phyloP scores from a whole-genome alignment of 2,113 vertebrate genomes.

The Corydoras sp. region DNA sequence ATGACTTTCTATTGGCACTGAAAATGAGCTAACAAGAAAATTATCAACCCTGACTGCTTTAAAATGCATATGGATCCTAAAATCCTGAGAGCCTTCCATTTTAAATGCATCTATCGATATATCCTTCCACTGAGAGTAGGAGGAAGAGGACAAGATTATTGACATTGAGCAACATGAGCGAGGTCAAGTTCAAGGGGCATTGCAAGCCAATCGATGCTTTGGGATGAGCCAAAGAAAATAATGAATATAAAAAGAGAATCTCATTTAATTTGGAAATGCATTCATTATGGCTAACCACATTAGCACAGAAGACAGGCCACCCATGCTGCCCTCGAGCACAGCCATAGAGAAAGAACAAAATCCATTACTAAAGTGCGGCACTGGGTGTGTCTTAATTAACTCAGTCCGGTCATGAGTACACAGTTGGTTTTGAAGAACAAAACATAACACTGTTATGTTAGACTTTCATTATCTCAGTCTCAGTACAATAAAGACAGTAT shows the following conservation, averaged over 20 bases:
- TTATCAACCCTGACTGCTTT: slow-evolving; percentile 15
- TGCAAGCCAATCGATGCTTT: slow-evolving; percentile 42
- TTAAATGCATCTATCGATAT: slow-evolving; percentile 46
- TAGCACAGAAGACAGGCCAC: slow-evolving; percentile 37
- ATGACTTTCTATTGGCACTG: not conserved
- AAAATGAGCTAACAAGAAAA: slow-evolving; percentile 8
- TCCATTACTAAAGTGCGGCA: slow-evolving; percentile 45
- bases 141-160: slow-evolving; percentile 42
- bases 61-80: slow-evolving; percentile 30
- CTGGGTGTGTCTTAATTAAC: slow-evolving; percentile 38
- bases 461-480: too few relatives aligned
- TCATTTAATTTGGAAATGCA: slow-evolving; percentile 56
- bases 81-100: slow-evolving; percentile 33
- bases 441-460: slow-evolving; percentile 15
- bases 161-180: slow-evolving; percentile 45
- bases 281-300: slow-evolving; percentile 50
- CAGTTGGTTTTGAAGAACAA: not conserved
- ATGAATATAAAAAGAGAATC: slow-evolving; percentile 36
- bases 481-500: too few relatives aligned
- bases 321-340: slow-evolving; percentile 33
- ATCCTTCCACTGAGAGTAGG: slow-evolving; percentile 29
- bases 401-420: slow-evolving; percentile 5
- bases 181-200: slow-evolving; percentile 54
- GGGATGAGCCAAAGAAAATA: slow-evolving; percentile 43
- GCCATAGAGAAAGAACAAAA: slow-evolving; percentile 39